Base-by-base conservation (phyloP, 2,888 invertebrate genomes). In the Philereme transversata region DNA sequence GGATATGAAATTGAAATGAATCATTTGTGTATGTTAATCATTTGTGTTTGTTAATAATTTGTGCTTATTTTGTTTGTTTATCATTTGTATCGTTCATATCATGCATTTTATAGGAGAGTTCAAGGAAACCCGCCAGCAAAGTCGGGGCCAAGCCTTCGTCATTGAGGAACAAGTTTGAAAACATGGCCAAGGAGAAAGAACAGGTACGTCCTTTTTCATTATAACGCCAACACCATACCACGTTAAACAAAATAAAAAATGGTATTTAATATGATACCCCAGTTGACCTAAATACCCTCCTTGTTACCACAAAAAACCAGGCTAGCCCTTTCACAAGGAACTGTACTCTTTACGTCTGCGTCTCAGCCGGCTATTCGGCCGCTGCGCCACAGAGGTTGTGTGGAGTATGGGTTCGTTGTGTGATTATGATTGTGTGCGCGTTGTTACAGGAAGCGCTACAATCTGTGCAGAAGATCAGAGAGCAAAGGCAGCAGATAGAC, bases 111-210 rank as follows among this genome's bases (percentile, higher is more conserved):
- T 22, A 45, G 55, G 55, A 55, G 48, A 54, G 46, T 33, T 43
- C 33, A 8, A 57, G 46, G 43, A 62, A 54, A 54, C 43, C 62
- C 11, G 58, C 46, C 11, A 46, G 4, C 34, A 38, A 6, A n/a
- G 93, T 94, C n/a, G 93, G 93, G 0, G 95, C 95, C 5, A 97
- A 96, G 82, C 97, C 97, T 0, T 95, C 96, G 3, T 96, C 95
- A 70, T 89, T 62, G 35, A 47, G 45, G n/a, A 59, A 40, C 50
- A 51, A 64, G 22, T 63, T 63, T 10, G 63, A 63, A 33, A 58
- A 51, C 4, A 56, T 53, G 58, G 57, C 57, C 4, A 58, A 54
- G 38, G 49, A 56, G 35, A 61, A 63, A 10, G 59, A 63, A 43
- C 59, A 63, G 56, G 63, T 63, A 38, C 22, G 55, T 6, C 22